These are phyloP conservation scores for Oreochromis mossambicus DNA, from an alignment of 2,797 vertebrate genomes.

Conservation along the genomic window DNA sequence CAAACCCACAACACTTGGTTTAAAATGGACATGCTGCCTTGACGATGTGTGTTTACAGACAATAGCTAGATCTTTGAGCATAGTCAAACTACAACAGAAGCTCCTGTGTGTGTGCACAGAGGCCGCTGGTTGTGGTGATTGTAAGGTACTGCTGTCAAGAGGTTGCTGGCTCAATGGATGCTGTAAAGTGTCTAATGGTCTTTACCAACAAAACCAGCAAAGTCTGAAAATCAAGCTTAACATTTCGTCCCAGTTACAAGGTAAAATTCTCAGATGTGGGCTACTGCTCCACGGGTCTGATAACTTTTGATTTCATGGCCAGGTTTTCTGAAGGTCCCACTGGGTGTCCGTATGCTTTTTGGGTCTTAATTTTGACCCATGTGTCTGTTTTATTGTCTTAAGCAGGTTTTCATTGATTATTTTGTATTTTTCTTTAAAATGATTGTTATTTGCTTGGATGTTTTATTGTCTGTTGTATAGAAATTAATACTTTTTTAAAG, in stretches of 20 bases:
- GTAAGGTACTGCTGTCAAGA: neutral
- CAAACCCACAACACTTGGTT: rapidly evolving
- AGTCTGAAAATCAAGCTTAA: neutral
- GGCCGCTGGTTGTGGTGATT: neutral
- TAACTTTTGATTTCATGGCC: neutral
- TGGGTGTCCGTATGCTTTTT: neutral
- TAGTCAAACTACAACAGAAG: neutral
- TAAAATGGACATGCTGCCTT: rapidly evolving
- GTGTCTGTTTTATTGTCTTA: neutral
- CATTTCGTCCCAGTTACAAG: neutral
- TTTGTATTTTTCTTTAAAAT: neutral
- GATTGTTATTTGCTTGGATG: neutral
- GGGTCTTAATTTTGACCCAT: neutral
- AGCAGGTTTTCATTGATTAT: neutral
- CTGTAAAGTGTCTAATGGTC: neutral
- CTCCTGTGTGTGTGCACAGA: neutral
- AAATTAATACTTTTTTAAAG: neutral
- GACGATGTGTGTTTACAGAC: too few species aligned
- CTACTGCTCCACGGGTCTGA: neutral
- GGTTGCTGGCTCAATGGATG: neutral
- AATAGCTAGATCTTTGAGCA: neutral
- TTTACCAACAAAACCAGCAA: neutral
- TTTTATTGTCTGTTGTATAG: neutral
- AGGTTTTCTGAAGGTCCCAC: neutral
- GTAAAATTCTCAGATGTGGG: neutral